These are phyloP conservation scores for Cerceris rybyensis DNA, from an alignment of 2,888 invertebrate genomes.

Conservation along the genomic window DNA sequence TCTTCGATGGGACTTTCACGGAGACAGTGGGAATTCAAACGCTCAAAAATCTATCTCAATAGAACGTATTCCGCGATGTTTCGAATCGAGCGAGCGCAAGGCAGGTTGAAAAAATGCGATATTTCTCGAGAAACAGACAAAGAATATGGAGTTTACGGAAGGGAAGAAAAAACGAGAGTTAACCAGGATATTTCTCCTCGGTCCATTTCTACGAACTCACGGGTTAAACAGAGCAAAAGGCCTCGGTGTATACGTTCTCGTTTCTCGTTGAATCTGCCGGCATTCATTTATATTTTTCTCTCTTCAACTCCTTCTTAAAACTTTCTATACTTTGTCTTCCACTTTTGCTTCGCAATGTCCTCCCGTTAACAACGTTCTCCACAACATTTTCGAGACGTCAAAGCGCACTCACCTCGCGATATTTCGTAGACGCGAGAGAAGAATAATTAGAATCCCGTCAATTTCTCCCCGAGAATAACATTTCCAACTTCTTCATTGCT, in stretches of 20 bases:
- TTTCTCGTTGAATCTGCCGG: slow-evolving; percentile 51
- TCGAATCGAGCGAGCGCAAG: too few species aligned
- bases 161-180: too few species aligned
- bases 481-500: not conserved
- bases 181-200: slow-evolving; percentile 17
- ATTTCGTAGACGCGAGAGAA: slow-evolving; percentile 17
- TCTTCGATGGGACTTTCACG: too few species aligned
- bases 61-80: too few species aligned
- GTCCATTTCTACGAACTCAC: slow-evolving; percentile 39
- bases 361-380: slow-evolving; percentile 30
- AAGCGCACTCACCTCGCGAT: slow-evolving; percentile 10
- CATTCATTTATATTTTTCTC: slow-evolving; percentile 52
- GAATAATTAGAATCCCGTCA: slow-evolving; percentile 41
- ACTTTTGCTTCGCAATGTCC: slow-evolving; percentile 18
- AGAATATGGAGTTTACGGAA: too few species aligned
- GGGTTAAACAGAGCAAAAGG: slow-evolving; percentile 52
- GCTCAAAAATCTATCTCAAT: too few species aligned
- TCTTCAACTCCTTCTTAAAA: slow-evolving; percentile 38
- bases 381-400: slow-evolving; percentile 21
- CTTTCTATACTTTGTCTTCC: slow-evolving; percentile 26
- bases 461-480: slow-evolving; percentile 38
- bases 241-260: slow-evolving; percentile 39
- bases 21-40: too few species aligned
- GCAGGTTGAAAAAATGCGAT: too few species aligned
- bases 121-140: too few species aligned